phyloP scores from a whole-genome alignment of 2,797 vertebrate genomes.

The Lycodopsis pacificus region DNA sequence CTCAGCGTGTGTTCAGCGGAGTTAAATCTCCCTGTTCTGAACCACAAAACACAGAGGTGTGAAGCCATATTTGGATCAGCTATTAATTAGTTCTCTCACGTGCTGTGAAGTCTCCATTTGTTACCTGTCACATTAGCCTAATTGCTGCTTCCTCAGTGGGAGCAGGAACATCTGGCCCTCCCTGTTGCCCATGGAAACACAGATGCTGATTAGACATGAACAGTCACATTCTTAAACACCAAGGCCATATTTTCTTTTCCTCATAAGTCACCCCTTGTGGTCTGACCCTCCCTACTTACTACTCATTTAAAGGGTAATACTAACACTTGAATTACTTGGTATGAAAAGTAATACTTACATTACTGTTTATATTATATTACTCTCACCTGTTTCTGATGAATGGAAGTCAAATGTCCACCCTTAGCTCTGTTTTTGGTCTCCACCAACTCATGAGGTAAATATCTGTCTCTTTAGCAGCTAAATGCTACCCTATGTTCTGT shows the following conservation, averaged over 20 bases:
- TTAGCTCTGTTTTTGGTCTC: neutral
- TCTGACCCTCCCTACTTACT: neutral
- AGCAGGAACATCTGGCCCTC: slow-evolving; percentile 60
- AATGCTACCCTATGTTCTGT: neutral
- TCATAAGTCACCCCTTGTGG: neutral
- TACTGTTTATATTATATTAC: neutral
- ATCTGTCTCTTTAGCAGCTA: neutral
- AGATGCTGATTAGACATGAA: slow-evolving; percentile 11
- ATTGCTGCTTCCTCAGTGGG: slow-evolving; percentile 58
- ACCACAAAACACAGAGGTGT: slow-evolving; percentile 23
- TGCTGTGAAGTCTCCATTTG: slow-evolving; percentile 68
- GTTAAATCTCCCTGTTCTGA: slow-evolving; percentile 19
- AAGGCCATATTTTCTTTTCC: neutral
- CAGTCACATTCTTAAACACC: slow-evolving; percentile 9
- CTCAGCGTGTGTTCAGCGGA: slow-evolving; percentile 5
- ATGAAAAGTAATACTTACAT: neutral
- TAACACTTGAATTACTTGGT: neutral
- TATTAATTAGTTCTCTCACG: slow-evolving; percentile 72
- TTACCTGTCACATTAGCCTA: slow-evolving; percentile 70
- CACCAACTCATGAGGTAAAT: neutral
- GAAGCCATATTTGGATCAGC: slow-evolving; percentile 64
- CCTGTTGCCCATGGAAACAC: slow-evolving; percentile 51
- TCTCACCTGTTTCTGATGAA: neutral
- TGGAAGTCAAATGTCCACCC: neutral
- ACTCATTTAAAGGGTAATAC: neutral